phyloP scores from a whole-genome alignment of 1,140 invertebrate genomes.

The Drosophila pandora region DNA sequence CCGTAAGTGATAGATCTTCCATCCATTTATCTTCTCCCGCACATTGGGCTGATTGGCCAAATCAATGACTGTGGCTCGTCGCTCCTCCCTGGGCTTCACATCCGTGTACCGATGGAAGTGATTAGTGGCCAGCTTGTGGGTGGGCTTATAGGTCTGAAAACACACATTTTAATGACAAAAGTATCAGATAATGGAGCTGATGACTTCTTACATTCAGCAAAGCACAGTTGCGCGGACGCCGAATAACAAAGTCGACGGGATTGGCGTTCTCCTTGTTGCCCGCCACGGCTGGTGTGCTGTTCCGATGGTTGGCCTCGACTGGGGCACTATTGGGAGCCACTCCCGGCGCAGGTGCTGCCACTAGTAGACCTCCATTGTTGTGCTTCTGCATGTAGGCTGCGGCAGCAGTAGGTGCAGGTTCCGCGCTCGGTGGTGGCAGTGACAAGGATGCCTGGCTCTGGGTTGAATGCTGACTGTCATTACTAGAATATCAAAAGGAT shows the following conservation, averaged over 20 bases:
- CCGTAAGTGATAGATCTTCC: conserved; percentile 96
- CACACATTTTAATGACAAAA: background rate
- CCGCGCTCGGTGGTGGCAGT: conserved; percentile 59
- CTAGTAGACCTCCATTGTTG: conserved; percentile 63
- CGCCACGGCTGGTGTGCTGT: conserved; percentile 48
- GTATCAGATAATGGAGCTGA: background rate
- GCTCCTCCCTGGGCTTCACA: conserved; percentile 93
- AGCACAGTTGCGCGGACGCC: conserved; percentile 75
- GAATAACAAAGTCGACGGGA: conserved; percentile 75
- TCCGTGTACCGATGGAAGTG: conserved; percentile 95
- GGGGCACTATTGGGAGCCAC: conserved; percentile 21
- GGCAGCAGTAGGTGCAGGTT: conserved; percentile 12
- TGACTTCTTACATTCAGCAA: conserved; percentile 75
- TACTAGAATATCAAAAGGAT: conserved; percentile 29
- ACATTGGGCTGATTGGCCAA: conserved; percentile 95
- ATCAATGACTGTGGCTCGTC: conserved; percentile 92
- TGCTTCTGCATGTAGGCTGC: conserved; percentile 49
- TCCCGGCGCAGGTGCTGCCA: conserved; percentile 32
- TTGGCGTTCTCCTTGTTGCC: conserved; percentile 82
- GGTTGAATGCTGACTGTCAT: conserved; percentile 77
- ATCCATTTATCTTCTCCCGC: conserved; percentile 95
- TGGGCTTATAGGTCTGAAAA: conserved; percentile 77
- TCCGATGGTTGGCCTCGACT: conserved; percentile 51
- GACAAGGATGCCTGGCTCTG: conserved; percentile 74
- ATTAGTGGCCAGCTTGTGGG: conserved; percentile 87